phyloP scores from a whole-genome alignment of 2,888 invertebrate species.

The Agonopterix arenella region DNA sequence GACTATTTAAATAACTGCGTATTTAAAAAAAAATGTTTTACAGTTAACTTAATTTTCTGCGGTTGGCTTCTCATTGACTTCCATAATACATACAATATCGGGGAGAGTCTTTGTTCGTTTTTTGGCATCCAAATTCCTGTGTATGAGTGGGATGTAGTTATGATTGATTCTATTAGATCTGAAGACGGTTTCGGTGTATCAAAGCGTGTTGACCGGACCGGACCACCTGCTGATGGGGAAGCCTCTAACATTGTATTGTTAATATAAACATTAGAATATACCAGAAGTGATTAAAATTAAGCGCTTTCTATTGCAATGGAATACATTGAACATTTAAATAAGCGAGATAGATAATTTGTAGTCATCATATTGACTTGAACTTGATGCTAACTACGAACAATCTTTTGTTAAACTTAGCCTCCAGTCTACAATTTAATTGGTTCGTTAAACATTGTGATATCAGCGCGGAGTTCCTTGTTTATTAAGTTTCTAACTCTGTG shows the following conservation, averaged over 20 bases:
- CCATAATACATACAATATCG: background rate
- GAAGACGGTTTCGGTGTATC: conserved; percentile 63
- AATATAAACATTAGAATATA: conserved; percentile 25
- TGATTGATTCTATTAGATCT: conserved; percentile 69
- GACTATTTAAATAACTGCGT: conserved; percentile 43
- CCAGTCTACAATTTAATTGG: no score
- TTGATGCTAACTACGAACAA: no score
- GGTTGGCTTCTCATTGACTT: conserved; percentile 12
- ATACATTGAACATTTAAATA: background rate
- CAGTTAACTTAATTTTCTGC: conserved; percentile 29
- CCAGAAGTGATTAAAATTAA: conserved; percentile 24
- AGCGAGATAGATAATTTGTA: no score
- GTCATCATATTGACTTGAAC: no score
- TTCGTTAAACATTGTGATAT: no score
- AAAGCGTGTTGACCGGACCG: conserved; percentile 61
- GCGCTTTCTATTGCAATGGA: background rate
- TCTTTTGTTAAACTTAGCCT: no score
- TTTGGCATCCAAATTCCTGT: conserved; percentile 25
- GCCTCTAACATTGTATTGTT: conserved; percentile 26
- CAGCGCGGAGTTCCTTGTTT: no score
- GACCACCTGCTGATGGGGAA: conserved; percentile 61
- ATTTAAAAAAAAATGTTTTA: conserved; percentile 19
- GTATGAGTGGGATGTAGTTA: conserved; percentile 43
- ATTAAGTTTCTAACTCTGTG: conserved; percentile 1
- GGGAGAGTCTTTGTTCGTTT: conserved; percentile 17